phyloP scores from a whole-genome alignment of 2,888 invertebrate genomes.

The Rhimphoctona megacephalus region DNA sequence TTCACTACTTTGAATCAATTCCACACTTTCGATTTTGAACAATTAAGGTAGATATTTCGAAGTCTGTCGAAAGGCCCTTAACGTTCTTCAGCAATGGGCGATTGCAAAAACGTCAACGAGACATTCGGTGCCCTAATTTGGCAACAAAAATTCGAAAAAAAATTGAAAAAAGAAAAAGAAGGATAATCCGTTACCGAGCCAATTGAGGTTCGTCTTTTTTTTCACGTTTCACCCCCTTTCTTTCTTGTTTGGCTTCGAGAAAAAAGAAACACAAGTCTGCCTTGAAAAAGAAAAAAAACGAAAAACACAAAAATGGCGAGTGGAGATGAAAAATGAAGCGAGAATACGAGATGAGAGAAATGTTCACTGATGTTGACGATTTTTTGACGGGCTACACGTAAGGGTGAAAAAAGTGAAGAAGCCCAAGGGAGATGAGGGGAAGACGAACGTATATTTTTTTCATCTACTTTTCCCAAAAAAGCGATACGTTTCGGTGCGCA shows the following conservation, averaged over 20 bases:
- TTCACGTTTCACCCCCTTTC: conserved; percentile 26
- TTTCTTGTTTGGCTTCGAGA: conserved; percentile 37
- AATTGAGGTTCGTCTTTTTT: conserved; percentile 56
- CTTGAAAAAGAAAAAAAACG: background rate
- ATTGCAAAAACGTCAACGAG: conserved; percentile 25
- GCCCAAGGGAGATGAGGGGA: conserved; percentile 19
- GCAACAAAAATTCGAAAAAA: conserved; percentile 30
- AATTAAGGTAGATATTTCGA: conserved; percentile 65
- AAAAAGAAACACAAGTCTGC: background rate
- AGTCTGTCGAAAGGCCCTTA: conserved; percentile 28
- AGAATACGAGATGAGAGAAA: conserved; percentile 39
- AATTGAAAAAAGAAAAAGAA: conserved; percentile 3
- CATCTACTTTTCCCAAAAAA: conserved; percentile 1
- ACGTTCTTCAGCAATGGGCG: background rate
- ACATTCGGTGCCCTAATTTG: conserved; percentile 75
- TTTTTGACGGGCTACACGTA: conserved; percentile 47
- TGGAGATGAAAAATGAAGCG: conserved; percentile 57
- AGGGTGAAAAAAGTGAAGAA: conserved; percentile 12
- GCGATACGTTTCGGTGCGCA: conserved; percentile 42
- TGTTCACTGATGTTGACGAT: conserved; percentile 43
- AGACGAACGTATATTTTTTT: conserved; percentile 22
- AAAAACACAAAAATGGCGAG: conserved; percentile 1
- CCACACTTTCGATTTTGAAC: conserved; percentile 76
- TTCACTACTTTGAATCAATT: conserved; percentile 71
- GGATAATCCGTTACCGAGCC: conserved; percentile 57